A percentile compares a stretch with the other conserved stretches of the same genome.
These are phyloP conservation scores for Capricornis sumatraensis DNA, from an alignment of 2,113 vertebrate genomes.

Conservation along the genomic window DNA sequence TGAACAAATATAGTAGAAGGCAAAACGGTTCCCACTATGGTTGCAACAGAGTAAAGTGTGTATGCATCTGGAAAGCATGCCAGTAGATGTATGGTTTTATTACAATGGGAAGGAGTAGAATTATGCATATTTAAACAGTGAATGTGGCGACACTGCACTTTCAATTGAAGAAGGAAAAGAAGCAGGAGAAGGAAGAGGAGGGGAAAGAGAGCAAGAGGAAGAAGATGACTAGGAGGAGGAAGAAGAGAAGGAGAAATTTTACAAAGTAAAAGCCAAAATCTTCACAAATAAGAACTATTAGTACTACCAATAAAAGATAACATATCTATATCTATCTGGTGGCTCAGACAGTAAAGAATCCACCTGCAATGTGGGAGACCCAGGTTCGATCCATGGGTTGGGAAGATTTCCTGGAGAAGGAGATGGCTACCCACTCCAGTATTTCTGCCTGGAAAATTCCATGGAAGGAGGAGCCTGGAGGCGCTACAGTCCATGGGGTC, in stretches of 20 bases:
- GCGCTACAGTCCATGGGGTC: neutral
- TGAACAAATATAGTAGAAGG: neutral
- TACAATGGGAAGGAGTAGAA: neutral
- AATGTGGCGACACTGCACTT: neutral
- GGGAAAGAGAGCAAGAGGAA: neutral
- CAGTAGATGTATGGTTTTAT: neutral
- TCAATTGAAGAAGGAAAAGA: neutral
- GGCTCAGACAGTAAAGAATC: neutral
- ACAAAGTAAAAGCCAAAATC: constrained; percentile 18
- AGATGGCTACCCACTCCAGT: neutral
- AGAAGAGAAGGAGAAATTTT: neutral
- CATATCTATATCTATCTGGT: neutral
- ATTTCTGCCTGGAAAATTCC: neutral
- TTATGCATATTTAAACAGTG: neutral
- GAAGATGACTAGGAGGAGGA: neutral
- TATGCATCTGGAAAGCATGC: neutral
- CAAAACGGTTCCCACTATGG: neutral
- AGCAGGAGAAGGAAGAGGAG: neutral
- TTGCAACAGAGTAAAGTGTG: neutral
- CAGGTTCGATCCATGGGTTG: neutral
- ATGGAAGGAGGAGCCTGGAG: neutral
- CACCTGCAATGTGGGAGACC: neutral
- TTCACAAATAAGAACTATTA: neutral
- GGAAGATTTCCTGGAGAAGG: neutral
- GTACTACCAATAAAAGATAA: neutral